Evolutionary conservation across 1,140 invertebrate genomes (phyloP), one percentile per base, ranked within the genome.

Genomic region (Bombus balteatus): DNA sequence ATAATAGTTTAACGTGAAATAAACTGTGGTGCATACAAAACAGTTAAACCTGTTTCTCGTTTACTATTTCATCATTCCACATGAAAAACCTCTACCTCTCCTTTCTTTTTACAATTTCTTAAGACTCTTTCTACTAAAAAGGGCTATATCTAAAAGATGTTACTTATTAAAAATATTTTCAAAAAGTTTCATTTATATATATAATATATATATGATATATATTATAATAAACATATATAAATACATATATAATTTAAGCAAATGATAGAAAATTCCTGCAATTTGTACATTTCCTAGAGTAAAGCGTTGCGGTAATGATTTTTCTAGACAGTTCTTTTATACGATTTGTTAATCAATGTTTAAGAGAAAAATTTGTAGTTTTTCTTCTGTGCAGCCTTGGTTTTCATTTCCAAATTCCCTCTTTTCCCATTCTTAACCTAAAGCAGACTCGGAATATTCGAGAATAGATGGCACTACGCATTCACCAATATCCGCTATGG

Each of bases 1-100:
- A 90, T 81, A 83, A 91, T 92, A 91, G 89, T 89, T 92, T 85
- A 90, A 90, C 90, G 89, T 89, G 84, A 87, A 90, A 87, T 90
- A 89, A 86, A 89, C 34, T 76, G 85, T 88, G 89, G 77, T 90
- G 89, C 83, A 90, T 85, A 88, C 41, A 70, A 90, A 90, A 85
- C 78, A 74, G 74, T 82, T 72, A 18, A 85, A 89, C 8, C 9
- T 47, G n/a, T 15, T 43, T n/a, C 12, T 13, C 8, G 6, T 80
- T 80, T 39, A 37, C n/a, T 37, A 18, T 32, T 47, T 22, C 25
- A 34, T 18, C 15, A 25, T 15, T n/a, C 59, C 6, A 4, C 1
- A 5, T 32, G 8, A 34, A 25, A 32, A 28, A 25, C 2, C 4
- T 39, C 5, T 37, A 18, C 25, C 18, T 39, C 22, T 15, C 12